A percentile compares a stretch with the other conserved stretches of the same genome.
phyloP scores from a whole-genome alignment of 2,888 invertebrate species.

The Drosophila hamatofila region DNA sequence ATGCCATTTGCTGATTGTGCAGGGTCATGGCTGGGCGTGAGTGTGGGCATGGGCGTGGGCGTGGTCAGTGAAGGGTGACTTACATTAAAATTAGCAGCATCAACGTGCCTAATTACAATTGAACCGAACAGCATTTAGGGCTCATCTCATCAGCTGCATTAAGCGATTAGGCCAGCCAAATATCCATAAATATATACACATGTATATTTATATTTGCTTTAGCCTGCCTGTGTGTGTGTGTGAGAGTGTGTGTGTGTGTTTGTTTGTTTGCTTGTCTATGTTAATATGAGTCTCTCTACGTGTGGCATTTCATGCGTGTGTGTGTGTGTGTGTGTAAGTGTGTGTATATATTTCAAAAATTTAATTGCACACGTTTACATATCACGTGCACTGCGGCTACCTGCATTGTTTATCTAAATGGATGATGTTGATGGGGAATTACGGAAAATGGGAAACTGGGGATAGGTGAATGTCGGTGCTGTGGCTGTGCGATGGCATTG shows the following conservation, averaged over 20 bases:
- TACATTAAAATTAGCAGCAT: slow-evolving; percentile 55
- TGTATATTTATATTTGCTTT: slow-evolving; percentile 31
- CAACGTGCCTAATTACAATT: slow-evolving; percentile 45
- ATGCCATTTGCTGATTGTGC: slow-evolving; percentile 57
- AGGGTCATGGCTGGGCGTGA: slow-evolving; percentile 4
- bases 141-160: slow-evolving; percentile 65
- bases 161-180: slow-evolving; percentile 47
- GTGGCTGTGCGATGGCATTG: slow-evolving; percentile 49
- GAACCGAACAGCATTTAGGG: slow-evolving; percentile 46
- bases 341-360: slow-evolving; percentile 61
- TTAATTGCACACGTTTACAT: slow-evolving; percentile 72
- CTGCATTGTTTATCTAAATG: slow-evolving; percentile 47
- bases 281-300: slow-evolving; percentile 3
- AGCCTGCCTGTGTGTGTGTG: neutral
- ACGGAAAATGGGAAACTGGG: neutral
- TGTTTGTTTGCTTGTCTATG: slow-evolving; percentile 17
- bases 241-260: slow-evolving; percentile 5
- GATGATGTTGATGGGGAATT: slow-evolving; percentile 27
- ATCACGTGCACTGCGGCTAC: slow-evolving; percentile 60
- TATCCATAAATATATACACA: neutral
- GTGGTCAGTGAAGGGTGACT: slow-evolving; percentile 10
- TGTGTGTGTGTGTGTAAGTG: slow-evolving; percentile 13
- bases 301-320: slow-evolving; percentile 2
- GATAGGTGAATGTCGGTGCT: neutral
- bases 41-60: neutral